Evolutionary conservation across 2,113 vertebrate species (phyloP), one percentile per base, ranked within the genome.

Genomic region (Plectropomus leopardus): DNA sequence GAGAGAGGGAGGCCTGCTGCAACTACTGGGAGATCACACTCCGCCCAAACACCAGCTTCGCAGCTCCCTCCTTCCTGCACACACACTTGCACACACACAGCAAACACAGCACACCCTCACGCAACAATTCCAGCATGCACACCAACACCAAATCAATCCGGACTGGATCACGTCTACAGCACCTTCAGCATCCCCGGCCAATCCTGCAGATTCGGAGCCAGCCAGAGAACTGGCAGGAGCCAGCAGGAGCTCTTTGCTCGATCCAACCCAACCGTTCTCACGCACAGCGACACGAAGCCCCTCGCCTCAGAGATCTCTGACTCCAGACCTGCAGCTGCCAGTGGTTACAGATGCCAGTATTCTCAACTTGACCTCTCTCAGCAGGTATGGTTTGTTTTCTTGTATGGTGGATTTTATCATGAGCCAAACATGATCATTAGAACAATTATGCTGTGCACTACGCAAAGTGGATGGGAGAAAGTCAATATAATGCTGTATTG

Each of bases 11-110:
- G 93, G 95, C 87, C 95, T 96, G 86, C 96, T 96, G 90, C 96
- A 97, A 92, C 96, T 98, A 94, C 96, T 96, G 92, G 77, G 95
- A 94, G 98, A 98, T 92, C 95, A 95, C 95, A 94, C 97, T 95
- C 97, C 96, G 94, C 96, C 97, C 95, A 99, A 98, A 94, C 96
- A 99, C 94, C 97, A 97, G 96, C 96, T 96, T 87, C 98, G 97
- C 95, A 65, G 80, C 71, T 58, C 88, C 67, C 86, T 89, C 61
- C 87, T 73, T 66, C 79, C 92, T 30, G 67, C 87, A 45, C 84
- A 88, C 71, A 15, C 87, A 28, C 82, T 78, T 60, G 69, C 86
- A n/a, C 88, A 84, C 67, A 45, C 78, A 26, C 87, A 87, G 83
- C 90, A 86, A 72, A 83, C 80, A 13, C 90, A 93, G 47, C 85